Evolutionary conservation across 2,888 invertebrate genomes (phyloP).

Genomic region (Drosophila phalerata): DNA sequence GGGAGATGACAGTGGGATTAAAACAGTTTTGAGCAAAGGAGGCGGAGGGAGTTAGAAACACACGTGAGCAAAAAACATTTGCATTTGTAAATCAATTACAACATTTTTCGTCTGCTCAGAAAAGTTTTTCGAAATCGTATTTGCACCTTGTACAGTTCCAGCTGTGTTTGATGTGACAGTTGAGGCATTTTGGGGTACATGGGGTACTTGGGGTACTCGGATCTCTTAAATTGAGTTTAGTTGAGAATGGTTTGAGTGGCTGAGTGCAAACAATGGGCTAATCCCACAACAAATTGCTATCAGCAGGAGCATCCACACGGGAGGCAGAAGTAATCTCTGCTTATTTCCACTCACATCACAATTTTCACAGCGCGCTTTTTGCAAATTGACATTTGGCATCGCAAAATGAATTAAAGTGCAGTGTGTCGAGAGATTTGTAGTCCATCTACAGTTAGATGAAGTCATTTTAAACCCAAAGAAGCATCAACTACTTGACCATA

Average conservation of each 20-base stretch:
- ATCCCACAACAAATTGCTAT: slow-evolving; percentile 50
- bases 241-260: neutral
- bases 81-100: slow-evolving; percentile 65
- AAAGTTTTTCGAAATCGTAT: slow-evolving; percentile 12
- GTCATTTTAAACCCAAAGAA: neutral
- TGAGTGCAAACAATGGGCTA: slow-evolving; percentile 52
- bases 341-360: slow-evolving; percentile 11
- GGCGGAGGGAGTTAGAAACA: neutral
- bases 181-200: neutral
- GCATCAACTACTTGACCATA: neutral
- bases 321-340: slow-evolving; percentile 28
- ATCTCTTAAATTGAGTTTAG: slow-evolving; percentile 35
- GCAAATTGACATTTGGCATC: slow-evolving; percentile 33
- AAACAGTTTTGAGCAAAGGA: slow-evolving; percentile 7
- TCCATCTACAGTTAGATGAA: neutral
- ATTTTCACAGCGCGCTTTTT: slow-evolving; percentile 10
- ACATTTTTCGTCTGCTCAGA: slow-evolving; percentile 29
- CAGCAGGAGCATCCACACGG: slow-evolving; percentile 22
- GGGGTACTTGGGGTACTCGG: slow-evolving; percentile 5
- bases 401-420: slow-evolving; percentile 31
- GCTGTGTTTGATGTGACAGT: slow-evolving; percentile 36
- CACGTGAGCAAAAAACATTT: slow-evolving; percentile 40
- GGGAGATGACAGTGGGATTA: slow-evolving; percentile 21
- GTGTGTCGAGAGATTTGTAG: slow-evolving; percentile 33
- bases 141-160: slow-evolving; percentile 26